Evolutionary conservation across 2,113 vertebrate species (phyloP), one percentile per base, ranked within the genome.

Genomic region (Otolemur garnettii): DNA sequence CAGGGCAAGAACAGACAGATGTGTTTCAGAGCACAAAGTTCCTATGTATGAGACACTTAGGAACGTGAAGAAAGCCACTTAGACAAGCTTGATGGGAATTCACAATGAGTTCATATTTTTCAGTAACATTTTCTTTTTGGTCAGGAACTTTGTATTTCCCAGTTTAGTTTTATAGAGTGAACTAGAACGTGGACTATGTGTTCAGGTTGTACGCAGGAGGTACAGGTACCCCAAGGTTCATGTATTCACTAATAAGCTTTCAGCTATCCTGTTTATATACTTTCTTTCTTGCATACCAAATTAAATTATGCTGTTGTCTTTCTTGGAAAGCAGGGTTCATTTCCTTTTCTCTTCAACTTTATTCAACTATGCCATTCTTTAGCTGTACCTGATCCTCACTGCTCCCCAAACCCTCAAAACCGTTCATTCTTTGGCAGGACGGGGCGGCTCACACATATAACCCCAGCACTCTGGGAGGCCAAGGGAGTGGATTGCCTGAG

Each of bases 51-150:
- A 57, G 38, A 26, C 78, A 60, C n/a, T 62, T 11, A 86, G 42
- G 79, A 82, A 87, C 93, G 50, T 81, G 38, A 89, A 69, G 72
- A 91, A 94, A 68, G 53, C 28, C 33, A 57, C 12, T 57, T 22
- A 64, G 64, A 24, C 87, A 71, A 71, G 45, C 17, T 88, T 91
- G 19, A 2, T 77, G 55, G 10, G 2, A 4, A 38, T 64, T 88
- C 42, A 55, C 22, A 10, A 55, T 81, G 35, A 35, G 26, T 26
- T 92, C 28, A 45, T 30, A 55, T 42, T 86, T 85, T 92, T 90
- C 69, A 74, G 24, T 22, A 74, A 38, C 8, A 38, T 6, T 82
- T 90, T n/a, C 57, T n/a, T 86, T 62, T 62, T 62, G 22, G 60
- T 53, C 90, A 62, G 66, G 35, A 81, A 42, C 9, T 3, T 60